phyloP scores from a whole-genome alignment of 1,140 invertebrate genomes.

The Lepidostoma basale region DNA sequence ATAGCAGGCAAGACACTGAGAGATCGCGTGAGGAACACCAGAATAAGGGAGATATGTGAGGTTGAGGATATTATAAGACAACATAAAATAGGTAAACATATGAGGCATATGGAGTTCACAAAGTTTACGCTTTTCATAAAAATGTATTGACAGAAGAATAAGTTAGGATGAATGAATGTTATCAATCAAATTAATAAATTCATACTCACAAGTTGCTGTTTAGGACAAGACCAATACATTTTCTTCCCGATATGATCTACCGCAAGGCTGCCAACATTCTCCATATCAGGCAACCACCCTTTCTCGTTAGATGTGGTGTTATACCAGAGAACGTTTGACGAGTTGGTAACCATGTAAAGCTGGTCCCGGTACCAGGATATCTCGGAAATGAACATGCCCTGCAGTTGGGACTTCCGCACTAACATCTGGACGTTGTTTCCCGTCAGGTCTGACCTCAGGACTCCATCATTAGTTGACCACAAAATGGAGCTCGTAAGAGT shows the following conservation, averaged over 20 bases:
- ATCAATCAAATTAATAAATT: slow-evolving; percentile 15
- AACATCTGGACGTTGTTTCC: slow-evolving; percentile 71
- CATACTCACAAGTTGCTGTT: slow-evolving; percentile 75
- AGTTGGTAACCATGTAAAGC: slow-evolving; percentile 76
- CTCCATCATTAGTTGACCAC: slow-evolving; percentile 74
- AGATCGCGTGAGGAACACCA: too few relatives aligned
- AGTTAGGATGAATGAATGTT: too few relatives aligned
- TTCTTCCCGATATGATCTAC: slow-evolving; percentile 89
- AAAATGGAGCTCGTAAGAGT: slow-evolving; percentile 66
- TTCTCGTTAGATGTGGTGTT: slow-evolving; percentile 67
- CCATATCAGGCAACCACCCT: slow-evolving; percentile 66
- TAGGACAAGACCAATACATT: slow-evolving; percentile 88
- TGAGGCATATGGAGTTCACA: too few relatives aligned
- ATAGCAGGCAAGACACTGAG: too few relatives aligned
- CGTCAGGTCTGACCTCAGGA: slow-evolving; percentile 74
- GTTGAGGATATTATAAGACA: too few relatives aligned
- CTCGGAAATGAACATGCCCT: slow-evolving; percentile 65
- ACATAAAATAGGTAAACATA: too few relatives aligned
- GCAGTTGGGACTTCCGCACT: slow-evolving; percentile 63
- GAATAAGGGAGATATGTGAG: too few relatives aligned
- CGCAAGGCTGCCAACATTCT: slow-evolving; percentile 77
- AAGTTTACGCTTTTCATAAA: too few relatives aligned
- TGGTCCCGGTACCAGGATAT: slow-evolving; percentile 72
- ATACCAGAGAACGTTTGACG: slow-evolving; percentile 72
- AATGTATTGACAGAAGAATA: too few relatives aligned